Conservation (phyloP, 2,888 invertebrate genomes). For the Agrochola macilenta region DNA sequence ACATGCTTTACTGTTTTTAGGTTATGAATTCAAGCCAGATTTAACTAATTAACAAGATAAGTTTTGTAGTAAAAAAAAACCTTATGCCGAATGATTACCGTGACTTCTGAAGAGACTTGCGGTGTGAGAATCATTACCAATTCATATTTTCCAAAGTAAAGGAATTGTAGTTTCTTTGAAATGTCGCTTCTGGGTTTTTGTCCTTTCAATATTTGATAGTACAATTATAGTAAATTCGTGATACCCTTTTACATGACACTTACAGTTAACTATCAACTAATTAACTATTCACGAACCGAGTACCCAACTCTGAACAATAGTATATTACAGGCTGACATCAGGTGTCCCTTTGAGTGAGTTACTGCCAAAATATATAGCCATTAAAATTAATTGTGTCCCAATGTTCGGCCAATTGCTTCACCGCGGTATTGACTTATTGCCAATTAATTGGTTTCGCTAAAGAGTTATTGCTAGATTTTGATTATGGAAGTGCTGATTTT, state of each 20-base stretch:
- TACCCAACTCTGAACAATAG: slow-evolving; percentile 44
- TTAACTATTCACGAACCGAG: slow-evolving; percentile 53
- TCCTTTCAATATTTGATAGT: neutral
- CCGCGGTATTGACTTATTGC: slow-evolving; percentile 67
- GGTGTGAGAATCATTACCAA: too few species aligned
- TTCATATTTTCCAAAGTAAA: too few species aligned
- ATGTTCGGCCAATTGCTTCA: slow-evolving; percentile 65
- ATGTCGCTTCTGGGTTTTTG: neutral
- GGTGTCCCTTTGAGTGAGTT: slow-evolving; percentile 72
- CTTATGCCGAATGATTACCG: too few species aligned
- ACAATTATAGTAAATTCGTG: neutral
- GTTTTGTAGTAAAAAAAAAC: too few species aligned
- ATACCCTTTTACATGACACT: slow-evolving; percentile 19
- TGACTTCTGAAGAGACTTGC: too few species aligned
- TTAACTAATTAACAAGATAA: too few species aligned
- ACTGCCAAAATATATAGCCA: slow-evolving; percentile 68
- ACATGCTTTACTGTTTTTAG: too few species aligned
- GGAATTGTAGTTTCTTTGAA: too few species aligned
- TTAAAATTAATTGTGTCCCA: slow-evolving; percentile 71
- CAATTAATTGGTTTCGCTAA: slow-evolving; percentile 59
- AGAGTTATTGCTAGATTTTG: slow-evolving; percentile 30
- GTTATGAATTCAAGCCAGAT: too few species aligned
- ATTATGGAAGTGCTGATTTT: neutral
- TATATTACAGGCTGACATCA: slow-evolving; percentile 66
- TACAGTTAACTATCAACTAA: slow-evolving; percentile 39